Evolutionary conservation across 1,140 invertebrate species (phyloP).

Genomic region (Hestina assimilis): DNA sequence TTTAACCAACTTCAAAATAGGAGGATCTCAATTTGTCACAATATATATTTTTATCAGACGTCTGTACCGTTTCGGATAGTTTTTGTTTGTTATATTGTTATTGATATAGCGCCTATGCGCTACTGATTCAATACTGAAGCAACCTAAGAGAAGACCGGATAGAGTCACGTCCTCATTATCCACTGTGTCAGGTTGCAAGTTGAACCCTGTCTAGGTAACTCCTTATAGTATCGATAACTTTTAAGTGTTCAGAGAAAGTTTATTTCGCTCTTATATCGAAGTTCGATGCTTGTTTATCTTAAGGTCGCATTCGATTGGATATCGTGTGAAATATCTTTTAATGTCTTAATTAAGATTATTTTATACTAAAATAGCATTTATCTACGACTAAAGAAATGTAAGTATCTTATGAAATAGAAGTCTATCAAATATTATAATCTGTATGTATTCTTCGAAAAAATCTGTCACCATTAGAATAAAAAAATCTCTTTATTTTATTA

Average conservation of each 20-base stretch:
- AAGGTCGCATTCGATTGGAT: not conserved
- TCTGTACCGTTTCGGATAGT: too few relatives aligned
- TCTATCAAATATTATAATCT: too few relatives aligned
- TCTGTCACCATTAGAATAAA: too few relatives aligned
- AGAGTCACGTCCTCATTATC: slow-evolving; percentile 60
- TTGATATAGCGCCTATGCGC: slow-evolving; percentile 8
- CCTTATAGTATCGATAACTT: not conserved
- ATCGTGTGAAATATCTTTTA: not conserved
- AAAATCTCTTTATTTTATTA: too few relatives aligned
- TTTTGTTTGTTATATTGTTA: too few relatives aligned
- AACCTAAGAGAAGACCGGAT: slow-evolving; percentile 36
- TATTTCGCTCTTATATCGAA: not conserved
- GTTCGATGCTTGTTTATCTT: not conserved
- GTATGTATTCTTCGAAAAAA: too few relatives aligned
- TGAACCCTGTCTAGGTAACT: slow-evolving; percentile 5
- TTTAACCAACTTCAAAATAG: too few relatives aligned
- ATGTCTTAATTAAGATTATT: not conserved
- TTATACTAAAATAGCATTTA: too few relatives aligned
- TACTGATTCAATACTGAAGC: not conserved
- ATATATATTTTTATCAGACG: too few relatives aligned
- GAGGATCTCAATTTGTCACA: too few relatives aligned
- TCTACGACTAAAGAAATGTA: too few relatives aligned
- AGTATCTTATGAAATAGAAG: too few relatives aligned
- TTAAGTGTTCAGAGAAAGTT: slow-evolving; percentile 1
- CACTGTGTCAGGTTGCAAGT: slow-evolving; percentile 48